These are phyloP conservation scores for Sisor rabdophorus DNA, from an alignment of 2,113 vertebrate species.

Conservation along the genomic window DNA sequence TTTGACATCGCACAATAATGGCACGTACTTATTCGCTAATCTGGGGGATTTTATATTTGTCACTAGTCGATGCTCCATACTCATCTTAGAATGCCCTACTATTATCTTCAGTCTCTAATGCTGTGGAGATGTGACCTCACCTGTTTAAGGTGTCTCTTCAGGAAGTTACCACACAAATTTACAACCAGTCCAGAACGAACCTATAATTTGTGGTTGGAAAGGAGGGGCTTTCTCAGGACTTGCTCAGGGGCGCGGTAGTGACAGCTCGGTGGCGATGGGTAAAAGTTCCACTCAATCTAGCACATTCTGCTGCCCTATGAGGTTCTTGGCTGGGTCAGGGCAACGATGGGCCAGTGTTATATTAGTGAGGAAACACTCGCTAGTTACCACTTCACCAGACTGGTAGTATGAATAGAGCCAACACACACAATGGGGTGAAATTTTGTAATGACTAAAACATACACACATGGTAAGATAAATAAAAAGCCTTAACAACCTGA, in stretches of 20 bases:
- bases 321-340: not conserved
- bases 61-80: too few relatives aligned
- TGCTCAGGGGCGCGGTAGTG: too few relatives aligned
- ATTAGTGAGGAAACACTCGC: not conserved
- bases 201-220: not conserved
- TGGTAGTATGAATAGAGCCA: not conserved
- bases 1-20: not conserved
- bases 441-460: not conserved
- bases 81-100: not conserved
- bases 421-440: not conserved
- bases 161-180: not conserved
- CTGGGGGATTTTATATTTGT: too few relatives aligned
- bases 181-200: not conserved
- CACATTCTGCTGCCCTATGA: not conserved
- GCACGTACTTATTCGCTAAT: not conserved
- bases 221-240: not conserved
- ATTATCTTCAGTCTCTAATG: not conserved
- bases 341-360: not conserved
- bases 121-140: not conserved
- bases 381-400: not conserved
- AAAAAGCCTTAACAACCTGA: not conserved
- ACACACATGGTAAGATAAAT: constrained; percentile 1
- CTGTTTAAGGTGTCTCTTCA: not conserved
- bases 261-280: too few relatives aligned
- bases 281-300: not conserved